A percentile compares a stretch with the other conserved stretches of the same genome.
phyloP scores from a whole-genome alignment of 2,888 invertebrate genomes.

The Keiferia lycopersicella region DNA sequence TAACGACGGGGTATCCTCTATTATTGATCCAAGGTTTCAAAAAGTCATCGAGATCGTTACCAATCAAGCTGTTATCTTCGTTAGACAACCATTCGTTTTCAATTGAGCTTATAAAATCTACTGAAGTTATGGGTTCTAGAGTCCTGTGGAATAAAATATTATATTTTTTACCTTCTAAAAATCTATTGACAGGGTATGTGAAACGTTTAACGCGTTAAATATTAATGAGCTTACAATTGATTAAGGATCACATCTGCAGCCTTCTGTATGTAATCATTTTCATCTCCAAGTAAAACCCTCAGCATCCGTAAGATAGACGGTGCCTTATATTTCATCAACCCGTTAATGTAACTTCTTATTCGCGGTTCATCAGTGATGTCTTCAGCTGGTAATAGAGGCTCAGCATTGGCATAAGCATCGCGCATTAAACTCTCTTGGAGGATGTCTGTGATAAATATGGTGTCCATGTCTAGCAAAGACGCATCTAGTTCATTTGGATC shows the following conservation, averaged over 20 bases:
- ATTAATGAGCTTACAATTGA: conserved; percentile 45
- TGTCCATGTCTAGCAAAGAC: conserved; percentile 56
- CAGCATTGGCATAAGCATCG: conserved; percentile 50
- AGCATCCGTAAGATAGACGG: conserved; percentile 64
- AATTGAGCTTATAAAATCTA: conserved; percentile 56
- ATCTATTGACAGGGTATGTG: background rate
- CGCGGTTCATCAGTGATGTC: conserved; percentile 50
- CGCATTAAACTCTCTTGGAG: conserved; percentile 65
- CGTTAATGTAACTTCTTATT: conserved; percentile 53
- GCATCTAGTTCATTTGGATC: conserved; percentile 40
- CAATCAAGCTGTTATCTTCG: conserved; percentile 39
- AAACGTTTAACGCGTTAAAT: too few species aligned
- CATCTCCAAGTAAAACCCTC: conserved; percentile 47
- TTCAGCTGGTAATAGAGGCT: conserved; percentile 43
- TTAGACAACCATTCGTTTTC: conserved; percentile 46
- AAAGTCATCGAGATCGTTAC: conserved; percentile 47
- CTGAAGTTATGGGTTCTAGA: conserved; percentile 47
- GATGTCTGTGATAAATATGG: conserved; percentile 63
- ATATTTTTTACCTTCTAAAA: background rate
- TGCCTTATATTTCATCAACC: conserved; percentile 59
- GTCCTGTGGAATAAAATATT: conserved; percentile 26
- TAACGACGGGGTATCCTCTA: conserved; percentile 60
- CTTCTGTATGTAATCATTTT: conserved; percentile 51
- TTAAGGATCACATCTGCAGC: conserved; percentile 52
- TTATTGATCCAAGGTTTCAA: conserved; percentile 53